Percentiles rank a stretch among this genome's conserved stretches.
These are phyloP conservation scores for Coenonympha arcania DNA, from an alignment of 2,888 invertebrate genomes.

Conservation along the genomic window DNA sequence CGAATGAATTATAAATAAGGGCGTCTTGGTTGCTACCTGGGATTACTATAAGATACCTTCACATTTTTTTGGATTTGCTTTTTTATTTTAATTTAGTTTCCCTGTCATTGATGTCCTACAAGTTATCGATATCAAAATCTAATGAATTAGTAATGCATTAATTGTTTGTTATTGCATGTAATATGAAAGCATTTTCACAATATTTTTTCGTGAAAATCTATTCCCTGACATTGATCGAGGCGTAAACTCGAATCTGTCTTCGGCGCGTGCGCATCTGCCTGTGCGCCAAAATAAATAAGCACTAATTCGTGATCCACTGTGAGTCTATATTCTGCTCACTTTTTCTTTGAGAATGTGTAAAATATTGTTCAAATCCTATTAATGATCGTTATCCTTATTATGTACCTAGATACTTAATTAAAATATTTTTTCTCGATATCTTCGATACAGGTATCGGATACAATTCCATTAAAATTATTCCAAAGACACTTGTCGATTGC, in stretches of 20 bases:
- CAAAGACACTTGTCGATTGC: conserved; percentile 2
- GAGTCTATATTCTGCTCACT: conserved; percentile 13
- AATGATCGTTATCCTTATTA: too few relatives aligned
- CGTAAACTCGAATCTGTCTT: conserved; percentile 62
- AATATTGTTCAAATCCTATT: too few relatives aligned
- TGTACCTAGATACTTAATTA: too few relatives aligned
- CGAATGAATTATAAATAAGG: neutral
- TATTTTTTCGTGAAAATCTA: conserved; percentile 46
- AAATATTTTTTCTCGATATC: too few relatives aligned
- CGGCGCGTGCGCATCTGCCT: conserved; percentile 56
- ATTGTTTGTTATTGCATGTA: conserved; percentile 9
- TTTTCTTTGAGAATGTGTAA: conserved; percentile 3
- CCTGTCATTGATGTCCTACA: too few relatives aligned
- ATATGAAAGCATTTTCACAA: conserved; percentile 27
- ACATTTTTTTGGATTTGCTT: neutral
- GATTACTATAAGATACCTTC: neutral
- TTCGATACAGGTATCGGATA: too few relatives aligned
- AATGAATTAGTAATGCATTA: neutral
- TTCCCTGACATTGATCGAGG: conserved; percentile 49
- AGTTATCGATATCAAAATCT: neutral
- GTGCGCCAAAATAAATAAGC: conserved; percentile 68
- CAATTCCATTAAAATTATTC: too few relatives aligned
- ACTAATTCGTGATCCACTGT: conserved; percentile 38
- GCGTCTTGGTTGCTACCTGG: neutral
- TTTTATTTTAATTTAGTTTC: neutral